phyloP scores from a whole-genome alignment of 2,888 invertebrate genomes.

The Ashinkailepas kermadecensis region DNA sequence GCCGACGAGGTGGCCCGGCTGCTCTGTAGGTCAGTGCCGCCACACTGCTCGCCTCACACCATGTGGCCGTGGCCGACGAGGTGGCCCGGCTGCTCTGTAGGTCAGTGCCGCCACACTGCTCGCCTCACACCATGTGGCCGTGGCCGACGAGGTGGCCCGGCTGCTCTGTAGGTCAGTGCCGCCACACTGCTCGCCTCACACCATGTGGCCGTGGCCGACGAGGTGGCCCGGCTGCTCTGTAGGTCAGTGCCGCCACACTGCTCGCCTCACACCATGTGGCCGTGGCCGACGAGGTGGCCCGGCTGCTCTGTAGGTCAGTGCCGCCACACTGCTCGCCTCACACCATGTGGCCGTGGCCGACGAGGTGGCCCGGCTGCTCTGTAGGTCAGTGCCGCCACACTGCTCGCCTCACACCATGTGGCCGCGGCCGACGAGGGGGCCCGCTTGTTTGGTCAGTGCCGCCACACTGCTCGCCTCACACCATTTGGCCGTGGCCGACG shows the following conservation, averaged over 20 bases:
- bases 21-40: too few species aligned
- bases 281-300: conserved; percentile 58
- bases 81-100: conserved; percentile 55
- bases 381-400: too few species aligned
- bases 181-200: conserved; percentile 58
- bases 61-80: conserved; percentile 57
- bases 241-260: too few species aligned
- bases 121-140: conserved; percentile 57
- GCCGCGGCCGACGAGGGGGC: conserved; percentile 59
- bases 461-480: conserved; percentile 56
- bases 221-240: conserved; percentile 56
- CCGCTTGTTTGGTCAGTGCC: conserved; percentile 52
- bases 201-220: conserved; percentile 57
- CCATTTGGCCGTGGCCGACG: conserved; percentile 57
- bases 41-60: conserved; percentile 57
- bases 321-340: conserved; percentile 57
- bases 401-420: conserved; percentile 60
- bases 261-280: conserved; percentile 61
- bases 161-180: too few species aligned
- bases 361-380: conserved; percentile 56
- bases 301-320: conserved; percentile 48
- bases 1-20: conserved; percentile 62
- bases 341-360: conserved; percentile 59
- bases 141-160: conserved; percentile 60
- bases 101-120: too few species aligned